A percentile compares a stretch with the other conserved stretches of the same genome.
These are phyloP conservation scores for Oplegnathus fasciatus DNA, from an alignment of 2,113 vertebrate species.

Conservation along the genomic window DNA sequence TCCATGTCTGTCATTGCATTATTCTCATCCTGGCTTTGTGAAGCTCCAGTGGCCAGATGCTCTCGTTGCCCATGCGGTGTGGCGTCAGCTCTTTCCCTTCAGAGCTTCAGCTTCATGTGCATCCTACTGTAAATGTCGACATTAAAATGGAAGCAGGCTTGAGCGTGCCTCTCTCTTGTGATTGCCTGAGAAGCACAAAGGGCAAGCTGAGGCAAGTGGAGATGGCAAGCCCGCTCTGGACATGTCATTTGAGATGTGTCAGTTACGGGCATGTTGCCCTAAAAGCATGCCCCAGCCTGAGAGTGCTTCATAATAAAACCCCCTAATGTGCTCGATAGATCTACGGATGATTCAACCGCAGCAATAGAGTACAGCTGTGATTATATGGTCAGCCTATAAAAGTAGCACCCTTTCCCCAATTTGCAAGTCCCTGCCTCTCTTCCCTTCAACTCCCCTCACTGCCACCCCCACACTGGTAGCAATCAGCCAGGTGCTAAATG, in stretches of 20 bases:
- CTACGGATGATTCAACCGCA: slow-evolving; percentile 48
- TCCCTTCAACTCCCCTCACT: slow-evolving; percentile 55
- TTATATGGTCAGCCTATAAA: slow-evolving; percentile 68
- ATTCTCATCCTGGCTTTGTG: slow-evolving; percentile 41
- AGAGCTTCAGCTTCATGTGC: slow-evolving; percentile 45
- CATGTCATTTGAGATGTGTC: slow-evolving; percentile 75
- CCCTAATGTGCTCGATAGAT: slow-evolving; percentile 33
- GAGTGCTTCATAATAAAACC: slow-evolving; percentile 35
- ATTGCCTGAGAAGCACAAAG: slow-evolving; percentile 58
- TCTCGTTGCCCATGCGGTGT: slow-evolving; percentile 41
- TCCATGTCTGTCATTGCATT: slow-evolving; percentile 25
- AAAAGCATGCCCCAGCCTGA: slow-evolving; percentile 56
- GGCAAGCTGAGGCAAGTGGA: slow-evolving; percentile 66
- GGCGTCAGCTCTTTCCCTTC: slow-evolving; percentile 46
- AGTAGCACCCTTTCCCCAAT: slow-evolving; percentile 70
- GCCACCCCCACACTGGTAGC: slow-evolving; percentile 70
- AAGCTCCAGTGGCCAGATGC: slow-evolving; percentile 59
- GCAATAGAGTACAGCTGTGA: slow-evolving; percentile 57
- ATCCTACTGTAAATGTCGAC: slow-evolving; percentile 66
- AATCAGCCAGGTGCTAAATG: slow-evolving; percentile 87
- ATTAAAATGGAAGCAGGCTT: slow-evolving; percentile 58
- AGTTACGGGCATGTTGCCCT: slow-evolving; percentile 58
- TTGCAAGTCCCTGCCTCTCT: slow-evolving; percentile 54
- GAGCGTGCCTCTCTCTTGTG: slow-evolving; percentile 37
- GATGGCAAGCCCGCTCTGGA: slow-evolving; percentile 53